Evolutionary conservation across 2,888 invertebrate species (phyloP), one percentile per base, ranked within the genome.

Genomic region (Mesoligia furuncula): DNA sequence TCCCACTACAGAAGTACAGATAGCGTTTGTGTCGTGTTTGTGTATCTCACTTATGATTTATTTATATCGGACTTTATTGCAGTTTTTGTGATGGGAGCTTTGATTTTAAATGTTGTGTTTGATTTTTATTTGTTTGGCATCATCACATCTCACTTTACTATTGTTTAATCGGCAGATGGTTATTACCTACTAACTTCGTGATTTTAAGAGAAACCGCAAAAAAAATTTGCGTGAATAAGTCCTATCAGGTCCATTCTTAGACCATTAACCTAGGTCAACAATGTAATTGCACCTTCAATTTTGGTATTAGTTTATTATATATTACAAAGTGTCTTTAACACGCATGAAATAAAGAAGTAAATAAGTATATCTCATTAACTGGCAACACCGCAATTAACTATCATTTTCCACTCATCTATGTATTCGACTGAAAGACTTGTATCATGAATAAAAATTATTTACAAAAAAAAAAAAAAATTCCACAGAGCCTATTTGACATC

Each of bases 21-120:
- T 75, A 69, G 42, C 15, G 51, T 67, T n/a, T n/a, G 67, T 68
- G 39, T 82, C 45, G 64, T 66, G 61, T 86, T 85, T 72, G 76
- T 67, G 71, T 83, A 59, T 45, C 75, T 67, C 45, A 57, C 59
- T 39, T 67, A 82, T 67, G 57, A 75, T 82, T 70, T 75, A 82
- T 82, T 82, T 68, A 68, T 68, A 54, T 39, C 59, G 13, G 15
- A 39, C 17, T 75, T 81, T 72, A 75, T 71, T 54, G 71, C 71
- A 68, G 62, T 81, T 81, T 71, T 61, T 45, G n/a, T 45, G 39
- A 73, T 54, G 24, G n/a, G 0, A 31, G 20, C 61, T 65, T 85
- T 61, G 54, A 73, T 66, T 82, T 61, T 39, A 54, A 36, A 48
- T 31, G 36, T n/a, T 77, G 36, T 59, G 24, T 27, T 27, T 20